Conservation (phyloP, 2,797 vertebrate species). For the Apodemus agrarius region DNA sequence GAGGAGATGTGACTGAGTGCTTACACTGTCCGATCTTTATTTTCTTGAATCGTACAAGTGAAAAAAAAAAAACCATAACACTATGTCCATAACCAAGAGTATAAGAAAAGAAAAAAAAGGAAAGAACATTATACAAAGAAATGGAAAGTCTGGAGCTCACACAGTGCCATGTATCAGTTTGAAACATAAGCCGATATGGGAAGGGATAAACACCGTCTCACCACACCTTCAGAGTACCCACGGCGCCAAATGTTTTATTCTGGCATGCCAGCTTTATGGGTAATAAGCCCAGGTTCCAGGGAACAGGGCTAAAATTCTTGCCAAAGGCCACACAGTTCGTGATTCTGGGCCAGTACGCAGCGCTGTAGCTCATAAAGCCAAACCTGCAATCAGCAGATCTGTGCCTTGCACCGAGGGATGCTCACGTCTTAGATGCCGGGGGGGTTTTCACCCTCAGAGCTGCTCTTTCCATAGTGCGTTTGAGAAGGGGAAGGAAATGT, state of each 20-base stretch:
- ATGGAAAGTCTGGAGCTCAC: neutral
- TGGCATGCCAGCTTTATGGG: neutral
- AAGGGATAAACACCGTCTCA: neutral
- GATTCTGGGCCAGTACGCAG: neutral
- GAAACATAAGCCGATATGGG: neutral
- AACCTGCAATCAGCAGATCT: neutral
- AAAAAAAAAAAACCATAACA: conserved; percentile 12
- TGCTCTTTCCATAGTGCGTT: neutral
- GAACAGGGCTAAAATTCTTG: conserved; percentile 12
- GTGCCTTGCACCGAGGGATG: neutral
- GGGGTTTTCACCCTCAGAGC: neutral
- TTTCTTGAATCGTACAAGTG: conserved; percentile 25
- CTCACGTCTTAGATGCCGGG: neutral
- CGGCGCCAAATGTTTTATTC: neutral
- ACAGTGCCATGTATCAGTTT: neutral
- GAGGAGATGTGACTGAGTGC: neutral
- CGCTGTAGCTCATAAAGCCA: neutral
- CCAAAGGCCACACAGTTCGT: neutral
- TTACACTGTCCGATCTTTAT: conserved; percentile 2
- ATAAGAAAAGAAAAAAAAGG: neutral
- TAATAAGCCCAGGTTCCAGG: neutral
- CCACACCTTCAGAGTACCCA: conserved; percentile 43
- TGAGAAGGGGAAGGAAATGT: conserved; percentile 7
- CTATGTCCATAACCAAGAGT: neutral
- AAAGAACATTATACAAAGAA: neutral